Evolutionary conservation across 2,113 vertebrate species (phyloP).

Genomic region (Nannospalax galili): DNA sequence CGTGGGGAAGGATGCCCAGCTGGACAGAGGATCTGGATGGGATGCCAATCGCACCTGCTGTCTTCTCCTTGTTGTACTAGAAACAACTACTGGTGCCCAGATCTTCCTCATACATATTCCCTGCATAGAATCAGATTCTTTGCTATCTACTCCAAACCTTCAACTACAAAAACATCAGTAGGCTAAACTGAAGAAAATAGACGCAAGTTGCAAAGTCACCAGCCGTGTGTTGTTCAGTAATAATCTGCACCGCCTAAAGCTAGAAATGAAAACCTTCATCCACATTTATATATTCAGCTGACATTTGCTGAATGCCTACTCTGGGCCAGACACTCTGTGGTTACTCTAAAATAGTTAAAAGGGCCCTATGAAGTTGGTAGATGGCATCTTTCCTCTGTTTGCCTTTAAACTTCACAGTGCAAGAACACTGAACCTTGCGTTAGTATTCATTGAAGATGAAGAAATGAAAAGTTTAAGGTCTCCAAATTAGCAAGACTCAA

Average conservation of each 20-base stretch:
- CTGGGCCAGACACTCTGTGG: not conserved
- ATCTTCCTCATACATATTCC: not conserved
- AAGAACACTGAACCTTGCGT: not conserved
- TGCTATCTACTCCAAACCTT: not conserved
- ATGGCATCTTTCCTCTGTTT: not conserved
- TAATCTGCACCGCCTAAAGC: not conserved
- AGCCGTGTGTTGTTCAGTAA: not conserved
- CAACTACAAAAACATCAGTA: not conserved
- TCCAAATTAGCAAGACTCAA: not conserved
- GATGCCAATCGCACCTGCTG: not conserved
- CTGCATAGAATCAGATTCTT: not conserved
- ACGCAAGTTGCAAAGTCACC: not conserved
- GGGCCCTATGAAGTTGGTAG: not conserved
- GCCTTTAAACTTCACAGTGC: not conserved
- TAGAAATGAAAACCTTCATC: not conserved
- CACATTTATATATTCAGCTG: not conserved
- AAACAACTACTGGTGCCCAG: not conserved
- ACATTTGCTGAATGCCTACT: not conserved
- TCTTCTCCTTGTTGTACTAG: not conserved
- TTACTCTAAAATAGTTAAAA: not conserved
- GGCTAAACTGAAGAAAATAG: not conserved
- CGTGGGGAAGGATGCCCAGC: too few relatives aligned
- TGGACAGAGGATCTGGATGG: not conserved
- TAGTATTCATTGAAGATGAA: not conserved
- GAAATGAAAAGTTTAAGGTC: not conserved